phyloP scores from a whole-genome alignment of 2,797 vertebrate species.

The Acipenser oxyrinchus region DNA sequence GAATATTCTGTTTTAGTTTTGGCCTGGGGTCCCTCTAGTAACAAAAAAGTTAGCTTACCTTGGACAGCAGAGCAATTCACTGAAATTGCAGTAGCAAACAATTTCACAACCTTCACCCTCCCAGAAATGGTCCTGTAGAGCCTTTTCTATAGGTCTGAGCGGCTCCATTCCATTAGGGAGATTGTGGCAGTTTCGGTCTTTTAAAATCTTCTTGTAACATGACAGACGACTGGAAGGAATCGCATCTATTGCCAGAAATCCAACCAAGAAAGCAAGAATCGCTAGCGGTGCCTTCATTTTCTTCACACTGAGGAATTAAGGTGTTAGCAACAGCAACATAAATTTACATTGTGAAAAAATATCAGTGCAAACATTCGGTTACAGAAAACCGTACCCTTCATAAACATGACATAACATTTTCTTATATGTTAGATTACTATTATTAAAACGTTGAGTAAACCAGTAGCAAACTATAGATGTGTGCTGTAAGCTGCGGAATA shows the following conservation, averaged over 20 bases:
- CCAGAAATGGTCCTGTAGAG: slow-evolving; percentile 60
- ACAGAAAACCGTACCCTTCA: too few species aligned
- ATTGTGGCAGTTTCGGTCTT: slow-evolving; percentile 47
- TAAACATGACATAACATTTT: too few species aligned
- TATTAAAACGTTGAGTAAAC: too few species aligned
- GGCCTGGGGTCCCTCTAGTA: slow-evolving; percentile 18
- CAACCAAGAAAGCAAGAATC: slow-evolving; percentile 35
- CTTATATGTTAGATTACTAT: too few species aligned
- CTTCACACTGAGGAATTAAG: not conserved
- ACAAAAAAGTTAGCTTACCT: slow-evolving; percentile 51
- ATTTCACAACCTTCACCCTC: slow-evolving; percentile 57
- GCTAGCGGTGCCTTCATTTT: slow-evolving; percentile 37
- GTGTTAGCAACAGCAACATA: not conserved
- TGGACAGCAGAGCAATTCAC: slow-evolving; percentile 66
- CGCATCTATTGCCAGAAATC: slow-evolving; percentile 25
- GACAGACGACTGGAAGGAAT: slow-evolving; percentile 41
- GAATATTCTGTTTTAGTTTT: slow-evolving; percentile 1
- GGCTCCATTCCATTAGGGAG: slow-evolving; percentile 35
- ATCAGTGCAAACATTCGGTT: too few species aligned
- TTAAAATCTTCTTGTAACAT: slow-evolving; percentile 58
- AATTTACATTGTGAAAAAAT: too few species aligned
- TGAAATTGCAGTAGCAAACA: slow-evolving; percentile 67
- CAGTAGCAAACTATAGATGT: too few species aligned
- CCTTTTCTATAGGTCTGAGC: slow-evolving; percentile 35
- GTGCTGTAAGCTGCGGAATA: too few species aligned